Evolutionary conservation across 1,140 invertebrate genomes (phyloP).

Genomic region (Papilio xuthus): DNA sequence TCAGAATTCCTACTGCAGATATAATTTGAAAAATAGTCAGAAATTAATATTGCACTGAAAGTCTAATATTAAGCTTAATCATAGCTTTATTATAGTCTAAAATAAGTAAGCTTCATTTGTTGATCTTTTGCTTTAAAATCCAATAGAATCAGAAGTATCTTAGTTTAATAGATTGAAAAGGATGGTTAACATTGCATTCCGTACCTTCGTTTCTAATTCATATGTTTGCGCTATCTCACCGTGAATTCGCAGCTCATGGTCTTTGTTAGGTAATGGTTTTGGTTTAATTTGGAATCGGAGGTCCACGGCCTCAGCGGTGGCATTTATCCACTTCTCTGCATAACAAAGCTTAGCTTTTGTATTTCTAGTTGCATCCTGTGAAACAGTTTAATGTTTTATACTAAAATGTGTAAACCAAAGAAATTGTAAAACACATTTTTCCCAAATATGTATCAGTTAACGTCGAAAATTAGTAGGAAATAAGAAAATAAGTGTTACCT

Average conservation of each 20-base stretch:
- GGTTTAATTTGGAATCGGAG: conserved; percentile 47
- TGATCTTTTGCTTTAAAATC: too few relatives aligned
- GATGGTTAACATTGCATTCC: background rate
- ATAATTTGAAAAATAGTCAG: too few relatives aligned
- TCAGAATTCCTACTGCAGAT: too few relatives aligned
- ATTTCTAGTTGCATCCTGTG: conserved; percentile 62
- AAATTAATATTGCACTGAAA: too few relatives aligned
- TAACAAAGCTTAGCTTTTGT: conserved; percentile 59
- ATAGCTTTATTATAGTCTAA: too few relatives aligned
- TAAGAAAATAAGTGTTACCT: too few relatives aligned
- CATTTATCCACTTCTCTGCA: conserved; percentile 65
- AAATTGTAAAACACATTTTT: too few relatives aligned
- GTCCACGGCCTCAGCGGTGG: conserved; percentile 59
- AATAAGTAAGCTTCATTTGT: too few relatives aligned
- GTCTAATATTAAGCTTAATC: too few relatives aligned
- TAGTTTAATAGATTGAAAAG: background rate
- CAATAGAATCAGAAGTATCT: too few relatives aligned
- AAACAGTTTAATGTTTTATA: conserved; percentile 23
- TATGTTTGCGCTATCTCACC: conserved; percentile 61
- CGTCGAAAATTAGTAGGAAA: background rate
- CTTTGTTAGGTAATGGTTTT: conserved; percentile 43
- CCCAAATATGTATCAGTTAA: too few relatives aligned
- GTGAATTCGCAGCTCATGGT: conserved; percentile 64
- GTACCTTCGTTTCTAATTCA: conserved; percentile 64
- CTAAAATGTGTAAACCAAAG: too few relatives aligned